These are phyloP conservation scores for Sparidentex hasta DNA, from an alignment of 2,797 vertebrate genomes.

Conservation along the genomic window DNA sequence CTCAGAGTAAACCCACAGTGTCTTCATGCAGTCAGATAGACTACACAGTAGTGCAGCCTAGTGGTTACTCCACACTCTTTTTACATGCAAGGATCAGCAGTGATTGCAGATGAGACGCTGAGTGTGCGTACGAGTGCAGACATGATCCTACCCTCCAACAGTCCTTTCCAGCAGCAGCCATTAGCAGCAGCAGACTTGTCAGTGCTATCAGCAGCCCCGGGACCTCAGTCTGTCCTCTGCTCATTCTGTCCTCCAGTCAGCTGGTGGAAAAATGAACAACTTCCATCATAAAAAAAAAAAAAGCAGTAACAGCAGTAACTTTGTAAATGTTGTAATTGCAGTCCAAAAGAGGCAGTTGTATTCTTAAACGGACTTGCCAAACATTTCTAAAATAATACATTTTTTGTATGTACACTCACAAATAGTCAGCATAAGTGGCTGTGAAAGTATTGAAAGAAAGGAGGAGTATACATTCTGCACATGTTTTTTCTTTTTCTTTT, in stretches of 20 bases:
- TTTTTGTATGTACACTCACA: conserved; percentile 5
- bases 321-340: conserved; percentile 19
- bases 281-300: conserved; percentile 31
- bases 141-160: conserved; percentile 52
- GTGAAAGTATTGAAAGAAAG: neutral
- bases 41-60: conserved; percentile 54
- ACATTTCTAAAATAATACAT: neutral
- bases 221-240: conserved; percentile 39
- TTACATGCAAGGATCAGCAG: conserved; percentile 6
- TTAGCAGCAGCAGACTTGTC: conserved; percentile 42
- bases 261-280: conserved; percentile 12
- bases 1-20: conserved; percentile 5
- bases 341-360: neutral
- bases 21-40: conserved; percentile 1
- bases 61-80: conserved; percentile 32
- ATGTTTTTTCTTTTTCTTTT: too few relatives aligned
- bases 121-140: neutral
- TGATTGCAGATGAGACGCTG: conserved; percentile 14
- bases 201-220: conserved; percentile 33
- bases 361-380: neutral
- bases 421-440: neutral
- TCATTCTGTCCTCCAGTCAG: conserved; percentile 40
- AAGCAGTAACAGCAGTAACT: too few relatives aligned
- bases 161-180: conserved; percentile 56
- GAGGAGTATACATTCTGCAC: neutral